Percentiles rank a stretch among this genome's conserved stretches.
phyloP scores from a whole-genome alignment of 2,888 invertebrate species.

The Chesias legatella region DNA sequence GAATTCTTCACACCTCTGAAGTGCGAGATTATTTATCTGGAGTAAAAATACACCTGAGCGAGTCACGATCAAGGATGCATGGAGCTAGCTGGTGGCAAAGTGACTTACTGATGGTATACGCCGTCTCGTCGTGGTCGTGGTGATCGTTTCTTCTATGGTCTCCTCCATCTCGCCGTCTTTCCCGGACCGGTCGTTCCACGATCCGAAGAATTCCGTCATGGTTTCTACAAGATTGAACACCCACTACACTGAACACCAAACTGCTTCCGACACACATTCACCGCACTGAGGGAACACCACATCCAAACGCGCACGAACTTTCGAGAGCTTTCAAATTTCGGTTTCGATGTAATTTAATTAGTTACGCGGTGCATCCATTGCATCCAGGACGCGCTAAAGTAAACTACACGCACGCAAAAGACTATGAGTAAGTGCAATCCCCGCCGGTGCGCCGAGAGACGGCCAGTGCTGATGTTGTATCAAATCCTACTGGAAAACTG shows the following conservation, averaged over 20 bases:
- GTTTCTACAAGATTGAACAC: constrained; percentile 41
- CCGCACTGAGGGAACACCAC: constrained; percentile 46
- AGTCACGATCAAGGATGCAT: constrained; percentile 51
- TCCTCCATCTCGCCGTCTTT: constrained; percentile 47
- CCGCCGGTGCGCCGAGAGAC: constrained; percentile 61
- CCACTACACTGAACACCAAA: constrained; percentile 57
- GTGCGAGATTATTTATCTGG: constrained; percentile 8
- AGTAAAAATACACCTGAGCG: constrained; percentile 45
- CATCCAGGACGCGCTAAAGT: constrained; percentile 28
- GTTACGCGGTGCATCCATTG: constrained; percentile 41
- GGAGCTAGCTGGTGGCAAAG: constrained; percentile 15
- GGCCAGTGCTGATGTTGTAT: constrained; percentile 74
- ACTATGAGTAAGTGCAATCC: constrained; percentile 30
- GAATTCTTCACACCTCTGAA: constrained; percentile 33
- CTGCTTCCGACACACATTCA: constrained; percentile 61
- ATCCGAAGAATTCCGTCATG: constrained; percentile 76
- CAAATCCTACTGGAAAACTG: constrained; percentile 80
- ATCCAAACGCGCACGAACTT: constrained; percentile 37
- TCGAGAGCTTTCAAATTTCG: constrained; percentile 33
- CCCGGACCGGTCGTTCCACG: constrained; percentile 51
- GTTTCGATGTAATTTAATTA: constrained; percentile 39
- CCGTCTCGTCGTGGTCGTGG: constrained; percentile 61
- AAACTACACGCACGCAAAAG: constrained; percentile 32
- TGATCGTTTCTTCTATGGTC: constrained; percentile 63
- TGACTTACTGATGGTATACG: constrained; percentile 56